Conservation (phyloP, 2,797 vertebrate genomes). For the Petrocephalus schoutedeni region DNA sequence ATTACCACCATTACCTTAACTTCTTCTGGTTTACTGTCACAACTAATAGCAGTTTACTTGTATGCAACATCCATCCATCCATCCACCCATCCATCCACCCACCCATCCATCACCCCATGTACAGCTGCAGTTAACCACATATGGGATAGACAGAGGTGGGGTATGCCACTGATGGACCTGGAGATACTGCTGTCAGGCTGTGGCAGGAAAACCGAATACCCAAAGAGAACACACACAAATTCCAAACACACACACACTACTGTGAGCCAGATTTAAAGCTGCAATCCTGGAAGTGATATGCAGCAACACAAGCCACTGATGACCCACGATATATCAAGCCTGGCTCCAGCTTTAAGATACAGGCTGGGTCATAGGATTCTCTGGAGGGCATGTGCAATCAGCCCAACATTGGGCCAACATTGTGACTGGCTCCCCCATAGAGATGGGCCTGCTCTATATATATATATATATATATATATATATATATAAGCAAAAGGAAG, state of each 20-base stretch:
- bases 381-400: background rate
- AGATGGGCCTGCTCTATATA: background rate
- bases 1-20: background rate
- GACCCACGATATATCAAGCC: background rate
- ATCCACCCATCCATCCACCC: too few species aligned
- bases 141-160: background rate
- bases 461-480: background rate
- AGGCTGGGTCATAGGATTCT: background rate
- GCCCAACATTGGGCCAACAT: background rate
- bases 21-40: background rate
- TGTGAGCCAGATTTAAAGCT: background rate
- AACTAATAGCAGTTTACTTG: background rate
- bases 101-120: background rate
- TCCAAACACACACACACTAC: background rate
- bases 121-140: background rate
- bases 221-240: background rate
- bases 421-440: background rate
- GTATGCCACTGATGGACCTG: background rate
- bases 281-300: background rate
- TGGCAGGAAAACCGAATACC: background rate
- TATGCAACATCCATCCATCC: background rate
- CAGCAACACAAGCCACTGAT: background rate
- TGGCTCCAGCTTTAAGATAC: background rate
- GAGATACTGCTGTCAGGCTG: background rate
- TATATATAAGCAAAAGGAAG: background rate